Conservation (phyloP, 2,797 vertebrate species). For the Onychomys leucogaster region DNA sequence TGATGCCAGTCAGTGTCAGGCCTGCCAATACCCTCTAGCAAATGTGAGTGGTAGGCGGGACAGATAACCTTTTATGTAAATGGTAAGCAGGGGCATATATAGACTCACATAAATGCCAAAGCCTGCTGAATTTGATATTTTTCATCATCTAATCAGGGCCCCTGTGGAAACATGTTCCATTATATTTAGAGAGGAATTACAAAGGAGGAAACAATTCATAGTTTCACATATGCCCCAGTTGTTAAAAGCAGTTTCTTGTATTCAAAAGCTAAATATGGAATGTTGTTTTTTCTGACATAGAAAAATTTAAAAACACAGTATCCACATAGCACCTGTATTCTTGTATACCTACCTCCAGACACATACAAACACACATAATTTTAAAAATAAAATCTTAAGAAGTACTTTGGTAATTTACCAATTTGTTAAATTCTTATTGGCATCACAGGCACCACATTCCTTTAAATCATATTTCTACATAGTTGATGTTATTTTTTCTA, state of each 20-base stretch:
- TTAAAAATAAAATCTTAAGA: neutral
- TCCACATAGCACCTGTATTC: no score
- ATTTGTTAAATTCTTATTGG: neutral
- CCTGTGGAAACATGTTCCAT: neutral
- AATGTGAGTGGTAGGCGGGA: neutral
- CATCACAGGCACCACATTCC: neutral
- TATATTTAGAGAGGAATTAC: neutral
- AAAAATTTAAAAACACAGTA: neutral
- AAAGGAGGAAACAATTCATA: neutral
- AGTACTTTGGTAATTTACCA: neutral
- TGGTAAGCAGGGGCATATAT: neutral
- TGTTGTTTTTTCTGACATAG: neutral
- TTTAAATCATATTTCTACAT: neutral
- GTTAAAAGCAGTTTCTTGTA: constrained; percentile 9
- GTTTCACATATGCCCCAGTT: neutral
- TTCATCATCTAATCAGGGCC: neutral
- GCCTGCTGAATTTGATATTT: neutral
- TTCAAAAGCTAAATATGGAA: constrained; percentile 12
- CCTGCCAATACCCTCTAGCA: neutral
- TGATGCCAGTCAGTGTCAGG: neutral
- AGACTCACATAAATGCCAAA: neutral
- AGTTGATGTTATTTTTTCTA: neutral
- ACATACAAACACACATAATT: neutral
- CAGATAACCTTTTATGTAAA: neutral
- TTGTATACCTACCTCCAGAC: no score